Base-by-base conservation (phyloP, 2,113 vertebrate species). In the Menura novaehollandiae region DNA sequence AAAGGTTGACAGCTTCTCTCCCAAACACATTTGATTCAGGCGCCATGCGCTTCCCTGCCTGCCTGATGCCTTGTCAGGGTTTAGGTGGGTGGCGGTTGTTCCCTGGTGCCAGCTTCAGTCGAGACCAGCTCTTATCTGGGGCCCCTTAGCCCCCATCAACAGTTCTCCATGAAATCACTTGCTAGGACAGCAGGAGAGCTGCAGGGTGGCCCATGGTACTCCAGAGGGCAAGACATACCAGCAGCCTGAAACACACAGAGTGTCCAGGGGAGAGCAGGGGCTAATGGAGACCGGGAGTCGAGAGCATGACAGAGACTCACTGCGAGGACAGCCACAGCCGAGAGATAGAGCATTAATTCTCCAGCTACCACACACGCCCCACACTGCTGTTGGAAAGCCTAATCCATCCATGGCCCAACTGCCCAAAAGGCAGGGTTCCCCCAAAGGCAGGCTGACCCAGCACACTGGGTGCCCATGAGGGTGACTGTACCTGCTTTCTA, bases 401-500 rank as follows among this genome's bases (percentile, higher is more conserved):
- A 60, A 87, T 67, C 47, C 24, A 85, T 59, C 37, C 15, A 3
- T 0, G 0, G 46, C 28, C 30, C 2, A 2, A 41, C 30, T 64
- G 58, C 53, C 67, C 56, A 33, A 75, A 35, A 60, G 51, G 43
- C n/a, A n/a, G n/a, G n/a, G n/a, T n/a, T n/a, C n/a, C n/a, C n/a
- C n/a, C n/a, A n/a, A 49, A 59, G 39, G 37, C 24, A 69, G 51
- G 39, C 35, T 49, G 39, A 27, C 32, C 60, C 75, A 58, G 28
- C 55, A 44, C 0, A 0, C 17, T 4, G 10, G 32, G 55, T 17
- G 10, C 44, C 46, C 3, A 0, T 5, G 6, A 37, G 27, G 37
- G 35, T 59, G 43, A 67, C 60, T 15, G 1, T 97, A 99, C 99
- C 99, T 99, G 99, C 99, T 99, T 97, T 99, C 98, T 76, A 99